phyloP scores from a whole-genome alignment of 2,797 vertebrate species.

The Cyclura pinguis region DNA sequence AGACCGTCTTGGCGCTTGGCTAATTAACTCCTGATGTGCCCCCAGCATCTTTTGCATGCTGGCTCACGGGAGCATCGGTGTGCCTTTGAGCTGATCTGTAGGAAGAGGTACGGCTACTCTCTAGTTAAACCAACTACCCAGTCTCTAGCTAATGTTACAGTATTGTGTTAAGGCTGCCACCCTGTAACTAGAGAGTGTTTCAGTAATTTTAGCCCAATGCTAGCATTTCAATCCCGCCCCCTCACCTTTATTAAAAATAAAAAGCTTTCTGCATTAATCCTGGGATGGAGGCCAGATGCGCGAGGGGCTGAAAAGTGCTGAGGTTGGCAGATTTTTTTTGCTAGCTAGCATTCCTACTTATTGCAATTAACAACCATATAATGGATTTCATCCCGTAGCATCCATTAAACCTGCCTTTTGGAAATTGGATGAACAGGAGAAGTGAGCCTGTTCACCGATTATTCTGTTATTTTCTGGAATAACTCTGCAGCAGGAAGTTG shows the following conservation, averaged over 20 bases:
- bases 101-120: not conserved
- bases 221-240: not conserved
- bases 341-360: conserved; percentile 73
- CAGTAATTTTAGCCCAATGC: conserved; percentile 59
- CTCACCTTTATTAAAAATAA: conserved; percentile 52
- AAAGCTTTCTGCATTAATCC: conserved; percentile 58
- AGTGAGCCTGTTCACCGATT: conserved; percentile 37
- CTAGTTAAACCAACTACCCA: not conserved
- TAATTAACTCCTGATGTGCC: not conserved
- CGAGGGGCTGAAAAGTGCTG: conserved; percentile 72
- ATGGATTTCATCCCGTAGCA: conserved; percentile 67
- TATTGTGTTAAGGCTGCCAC: not conserved
- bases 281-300: conserved; percentile 71
- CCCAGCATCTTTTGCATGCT: not conserved
- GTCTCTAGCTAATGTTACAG: not conserved
- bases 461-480: conserved; percentile 30
- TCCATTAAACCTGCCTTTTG: conserved; percentile 58
- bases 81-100: not conserved
- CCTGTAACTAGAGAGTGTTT: conserved; percentile 50
- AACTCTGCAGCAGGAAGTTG: conserved; percentile 27
- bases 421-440: conserved; percentile 56
- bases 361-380: conserved; percentile 71
- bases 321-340: conserved; percentile 69
- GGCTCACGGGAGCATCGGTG: not conserved
- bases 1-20: not conserved